Evolutionary conservation across 2,888 invertebrate genomes (phyloP), one percentile per base, ranked within the genome.

Genomic region (Orthonevra nobilis): DNA sequence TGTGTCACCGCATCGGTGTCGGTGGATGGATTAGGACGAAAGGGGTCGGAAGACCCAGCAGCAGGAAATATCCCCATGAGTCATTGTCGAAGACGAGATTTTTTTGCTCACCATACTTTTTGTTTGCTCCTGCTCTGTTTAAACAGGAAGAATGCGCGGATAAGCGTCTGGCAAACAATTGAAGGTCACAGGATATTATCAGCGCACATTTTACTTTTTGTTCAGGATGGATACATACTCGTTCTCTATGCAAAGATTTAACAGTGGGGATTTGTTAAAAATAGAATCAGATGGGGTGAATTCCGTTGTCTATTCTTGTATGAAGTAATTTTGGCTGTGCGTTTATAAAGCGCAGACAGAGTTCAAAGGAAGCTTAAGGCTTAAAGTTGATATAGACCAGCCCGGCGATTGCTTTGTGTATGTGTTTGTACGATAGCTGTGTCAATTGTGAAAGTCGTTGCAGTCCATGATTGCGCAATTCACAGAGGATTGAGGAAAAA

Each of bases 131-230:
- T 48, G 58, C 40, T n/a, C 9, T 72, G 60, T 72, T 72, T 72
- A 48, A 70, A 77, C 52, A 77, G 58, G 64, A 77, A 70, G 64
- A 70, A 70, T 66, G 19, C 66, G 56, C 66, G 72, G 66, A 79
- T 79, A 79, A 79, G 72, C 56, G 73, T 66, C 79, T 73, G 73
- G 56, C 73, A 79, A 73, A 79, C 79, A 79, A 79, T 73, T 79
- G 79, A 79, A 79, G 79, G 79, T 79, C 79, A 73, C 56, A 61
- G 79, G 79, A 72, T 79, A 73, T 54, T 56, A 73, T 68, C 66
- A 54, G 48, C 38, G 23, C 48, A 38, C 20, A 23, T 12, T 34
- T 20, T 23, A 15, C 38, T 68, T 34, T 61, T 52, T 30, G 15
- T 14, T 60, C n/a, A 14, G 6, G n/a, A 10, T 15, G 0, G 2